These are phyloP conservation scores for Spongilla lacustris DNA, from an alignment of 37 sponge, comb jelly and placozoan species.

Conservation along the genomic window DNA sequence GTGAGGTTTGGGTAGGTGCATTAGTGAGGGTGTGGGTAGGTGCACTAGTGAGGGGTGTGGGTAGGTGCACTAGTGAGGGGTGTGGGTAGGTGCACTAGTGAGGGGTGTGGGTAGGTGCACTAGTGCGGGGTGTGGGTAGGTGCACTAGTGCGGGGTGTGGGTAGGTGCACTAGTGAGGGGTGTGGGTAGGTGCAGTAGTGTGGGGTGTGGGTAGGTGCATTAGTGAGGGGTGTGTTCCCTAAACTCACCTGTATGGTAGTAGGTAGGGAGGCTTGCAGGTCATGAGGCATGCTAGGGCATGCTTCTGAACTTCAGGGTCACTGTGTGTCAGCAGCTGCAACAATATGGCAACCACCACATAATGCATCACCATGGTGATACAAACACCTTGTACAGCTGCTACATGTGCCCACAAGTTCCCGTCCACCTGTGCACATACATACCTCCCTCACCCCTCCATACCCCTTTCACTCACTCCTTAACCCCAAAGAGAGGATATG, in stretches of 20 bases:
- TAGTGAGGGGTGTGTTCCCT: neutral
- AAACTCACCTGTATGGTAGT: conserved; percentile 64
- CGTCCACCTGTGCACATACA: too few relatives aligned
- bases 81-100: neutral
- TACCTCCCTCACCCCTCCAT: too few relatives aligned
- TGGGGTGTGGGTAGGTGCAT: neutral
- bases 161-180: neutral
- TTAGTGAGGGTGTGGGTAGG: too few relatives aligned
- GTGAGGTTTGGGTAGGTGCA: too few relatives aligned
- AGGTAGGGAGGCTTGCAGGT: conserved; percentile 68
- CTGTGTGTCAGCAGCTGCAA: conserved; percentile 75
- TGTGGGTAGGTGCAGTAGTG: neutral
- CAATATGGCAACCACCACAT: neutral
- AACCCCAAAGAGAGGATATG: too few relatives aligned
- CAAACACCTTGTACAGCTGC: too few relatives aligned
- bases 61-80: too few relatives aligned
- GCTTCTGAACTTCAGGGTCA: conserved; percentile 72
- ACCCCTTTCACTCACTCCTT: neutral
- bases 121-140: neutral
- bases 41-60: too few relatives aligned
- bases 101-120: neutral
- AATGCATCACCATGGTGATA: neutral
- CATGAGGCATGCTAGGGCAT: conserved; percentile 74
- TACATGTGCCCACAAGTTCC: too few relatives aligned
- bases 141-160: neutral